Base-by-base conservation (phyloP, 2,888 invertebrate genomes). In the Agonopterix heracliana region DNA sequence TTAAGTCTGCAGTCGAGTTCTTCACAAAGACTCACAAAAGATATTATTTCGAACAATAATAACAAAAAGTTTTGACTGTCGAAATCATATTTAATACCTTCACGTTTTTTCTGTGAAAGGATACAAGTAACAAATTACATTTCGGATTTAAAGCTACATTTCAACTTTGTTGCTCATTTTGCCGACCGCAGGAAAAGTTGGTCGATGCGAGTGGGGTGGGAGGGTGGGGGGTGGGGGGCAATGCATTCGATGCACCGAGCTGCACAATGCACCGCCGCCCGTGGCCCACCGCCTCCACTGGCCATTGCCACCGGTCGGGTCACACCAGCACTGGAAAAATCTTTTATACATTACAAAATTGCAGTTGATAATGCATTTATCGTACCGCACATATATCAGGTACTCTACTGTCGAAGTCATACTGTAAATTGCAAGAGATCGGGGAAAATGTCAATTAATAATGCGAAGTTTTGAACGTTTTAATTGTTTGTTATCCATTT, bases 271-370 rank as follows among this genome's bases (percentile, higher is more conserved):
- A 75, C 75, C 68, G 62, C 52, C 44, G 57, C 55, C 63, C 66
- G 63, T 62, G 60, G 60, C 50, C 53, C 52, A 52, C 52, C 59
- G 53, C 52, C 59, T 54, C 68, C 67, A 57, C 62, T 63, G 54
- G 71, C 77, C 80, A 77, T 77, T 78, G 81, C 78, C 78, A 74
- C 76, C 73, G 71, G 75, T 1, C 14, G 2, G 26, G 26, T 77
- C 74, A 71, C 67, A 67, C 67, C 62, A 71, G 58, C 64, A 64
- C 64, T 73, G 64, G 65, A 65, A 49, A 71, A 68, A 64, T 66
- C 57, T 64, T 66, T 46, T 26, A 45, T 38, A 45, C 45, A 17
- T 26, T 7, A 26, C 26, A 26, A 26, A 26, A 26, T 26, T 26
- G 26, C 12, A 34, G 34, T 35, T 42, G 11, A 40, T 11, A 40